Conservation (phyloP, 2,113 vertebrate species). For the Micronycteris hirsuta region DNA sequence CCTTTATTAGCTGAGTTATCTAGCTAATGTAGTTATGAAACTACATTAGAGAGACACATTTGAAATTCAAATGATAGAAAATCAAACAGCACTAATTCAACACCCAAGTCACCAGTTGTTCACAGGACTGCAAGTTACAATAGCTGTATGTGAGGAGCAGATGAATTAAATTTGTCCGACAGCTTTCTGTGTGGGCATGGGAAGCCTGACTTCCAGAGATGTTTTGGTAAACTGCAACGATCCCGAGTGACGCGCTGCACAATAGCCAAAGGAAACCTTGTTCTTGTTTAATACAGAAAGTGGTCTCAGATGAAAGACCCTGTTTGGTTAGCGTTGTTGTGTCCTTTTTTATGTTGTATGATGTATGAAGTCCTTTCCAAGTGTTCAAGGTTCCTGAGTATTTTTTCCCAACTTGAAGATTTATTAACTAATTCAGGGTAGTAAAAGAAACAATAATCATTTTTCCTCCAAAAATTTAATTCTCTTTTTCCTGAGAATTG, state of each 20-base stretch:
- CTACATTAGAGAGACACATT: conserved; percentile 24
- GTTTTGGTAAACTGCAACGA: neutral
- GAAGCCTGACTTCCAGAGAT: neutral
- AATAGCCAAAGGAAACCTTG: neutral
- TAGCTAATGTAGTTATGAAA: conserved; percentile 6
- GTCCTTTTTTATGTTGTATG: neutral
- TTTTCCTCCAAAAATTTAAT: neutral
- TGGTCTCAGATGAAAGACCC: neutral
- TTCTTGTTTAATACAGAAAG: neutral
- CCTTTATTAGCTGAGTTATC: conserved; percentile 15
- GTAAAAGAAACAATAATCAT: neutral
- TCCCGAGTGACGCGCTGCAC: neutral
- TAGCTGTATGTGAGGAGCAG: neutral
- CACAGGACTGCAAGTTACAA: conserved; percentile 24
- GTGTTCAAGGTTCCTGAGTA: neutral
- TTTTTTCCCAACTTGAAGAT: neutral
- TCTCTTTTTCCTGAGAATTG: neutral
- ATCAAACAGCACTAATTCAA: conserved; percentile 12
- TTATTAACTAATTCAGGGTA: neutral
- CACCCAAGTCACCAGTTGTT: conserved; percentile 21
- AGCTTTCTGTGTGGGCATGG: neutral
- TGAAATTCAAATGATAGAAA: conserved; percentile 55
- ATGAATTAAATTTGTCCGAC: neutral
- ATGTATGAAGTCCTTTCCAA: neutral
- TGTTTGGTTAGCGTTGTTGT: neutral